Evolutionary conservation across 2,113 vertebrate genomes (phyloP).

Genomic region (Lota lota): DNA sequence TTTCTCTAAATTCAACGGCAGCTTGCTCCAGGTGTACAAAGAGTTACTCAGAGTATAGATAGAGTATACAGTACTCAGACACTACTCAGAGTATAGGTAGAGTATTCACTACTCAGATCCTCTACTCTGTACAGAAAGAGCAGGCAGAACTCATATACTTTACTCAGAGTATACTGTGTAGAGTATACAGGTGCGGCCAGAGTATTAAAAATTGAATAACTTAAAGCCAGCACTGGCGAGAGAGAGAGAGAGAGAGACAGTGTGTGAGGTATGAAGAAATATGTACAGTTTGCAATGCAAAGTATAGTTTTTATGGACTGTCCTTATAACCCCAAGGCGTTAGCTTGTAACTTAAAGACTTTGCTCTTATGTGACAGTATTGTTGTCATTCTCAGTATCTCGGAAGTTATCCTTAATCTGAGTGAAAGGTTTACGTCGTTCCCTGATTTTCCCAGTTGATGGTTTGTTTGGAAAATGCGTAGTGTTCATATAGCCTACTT

Average conservation of each 20-base stretch:
- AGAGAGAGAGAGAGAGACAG: slow-evolving; percentile 42
- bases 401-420: slow-evolving; percentile 50
- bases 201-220: slow-evolving; percentile 9
- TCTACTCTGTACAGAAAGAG: slow-evolving; percentile 21
- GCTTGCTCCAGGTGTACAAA: slow-evolving; percentile 50
- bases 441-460: slow-evolving; percentile 48
- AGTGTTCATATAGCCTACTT: slow-evolving; percentile 73
- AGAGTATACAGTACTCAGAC: slow-evolving; percentile 21
- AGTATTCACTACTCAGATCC: too few relatives aligned
- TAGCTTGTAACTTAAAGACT: slow-evolving; percentile 43
- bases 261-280: slow-evolving; percentile 46
- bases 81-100: slow-evolving; percentile 19
- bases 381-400: slow-evolving; percentile 63
- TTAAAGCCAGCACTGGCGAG: slow-evolving; percentile 47
- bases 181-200: slow-evolving; percentile 12
- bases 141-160: slow-evolving; percentile 41
- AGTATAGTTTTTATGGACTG: slow-evolving; percentile 62
- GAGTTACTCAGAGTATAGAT: too few relatives aligned
- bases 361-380: slow-evolving; percentile 62
- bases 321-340: slow-evolving; percentile 48
- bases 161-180: too few relatives aligned
- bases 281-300: slow-evolving; percentile 65
- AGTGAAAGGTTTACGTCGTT: slow-evolving; percentile 50
- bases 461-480: slow-evolving; percentile 65
- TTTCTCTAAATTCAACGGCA: slow-evolving; percentile 54